phyloP scores from a whole-genome alignment of 2,113 vertebrate species.

The Hippocampus comes region DNA sequence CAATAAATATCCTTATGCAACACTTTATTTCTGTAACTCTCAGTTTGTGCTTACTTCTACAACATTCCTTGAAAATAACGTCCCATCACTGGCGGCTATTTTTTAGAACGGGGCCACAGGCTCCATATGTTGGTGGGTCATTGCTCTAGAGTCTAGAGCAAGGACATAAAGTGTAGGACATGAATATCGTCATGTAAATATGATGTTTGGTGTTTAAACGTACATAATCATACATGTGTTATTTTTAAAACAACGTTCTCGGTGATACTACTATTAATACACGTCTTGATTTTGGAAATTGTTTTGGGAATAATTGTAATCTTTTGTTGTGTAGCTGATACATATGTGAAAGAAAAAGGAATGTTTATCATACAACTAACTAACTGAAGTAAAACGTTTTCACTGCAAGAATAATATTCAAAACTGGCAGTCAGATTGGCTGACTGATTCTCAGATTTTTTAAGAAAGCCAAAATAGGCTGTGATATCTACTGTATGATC shows the following conservation, averaged over 20 bases:
- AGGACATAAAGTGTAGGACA: background rate
- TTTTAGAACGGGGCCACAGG: background rate
- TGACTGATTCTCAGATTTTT: conserved; percentile 5
- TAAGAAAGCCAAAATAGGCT: background rate
- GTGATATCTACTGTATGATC: conserved; percentile 4
- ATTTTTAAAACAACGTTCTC: background rate
- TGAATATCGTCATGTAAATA: background rate
- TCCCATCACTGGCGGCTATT: background rate
- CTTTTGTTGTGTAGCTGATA: background rate
- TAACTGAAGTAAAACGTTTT: too few relatives aligned
- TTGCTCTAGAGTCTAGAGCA: background rate
- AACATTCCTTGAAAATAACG: background rate
- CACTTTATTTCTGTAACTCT: background rate
- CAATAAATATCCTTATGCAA: background rate
- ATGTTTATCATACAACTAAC: background rate
- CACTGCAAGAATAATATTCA: too few relatives aligned
- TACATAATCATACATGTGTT: background rate
- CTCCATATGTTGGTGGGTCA: background rate
- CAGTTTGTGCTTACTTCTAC: background rate
- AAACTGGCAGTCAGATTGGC: background rate
- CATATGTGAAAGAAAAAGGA: background rate
- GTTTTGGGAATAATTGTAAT: background rate
- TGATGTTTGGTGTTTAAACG: background rate
- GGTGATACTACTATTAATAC: background rate
- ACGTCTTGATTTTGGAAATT: background rate